Evolutionary conservation across 2,113 vertebrate species (phyloP).

Genomic region (Tachuris rubrigastra): DNA sequence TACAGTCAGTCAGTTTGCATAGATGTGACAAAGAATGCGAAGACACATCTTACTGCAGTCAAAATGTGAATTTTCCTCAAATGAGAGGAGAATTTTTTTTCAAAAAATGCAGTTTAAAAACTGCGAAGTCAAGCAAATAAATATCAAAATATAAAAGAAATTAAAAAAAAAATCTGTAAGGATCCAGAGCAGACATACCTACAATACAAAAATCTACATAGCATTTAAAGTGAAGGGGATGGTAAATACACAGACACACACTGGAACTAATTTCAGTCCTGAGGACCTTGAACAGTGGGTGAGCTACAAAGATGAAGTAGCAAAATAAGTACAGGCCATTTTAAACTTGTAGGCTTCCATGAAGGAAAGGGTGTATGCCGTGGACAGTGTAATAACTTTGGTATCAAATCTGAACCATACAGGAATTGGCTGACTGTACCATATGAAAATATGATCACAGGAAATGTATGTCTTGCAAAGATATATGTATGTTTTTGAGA

Average conservation of each 20-base stretch:
- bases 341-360: neutral
- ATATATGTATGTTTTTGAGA: neutral
- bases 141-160: neutral
- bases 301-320: neutral
- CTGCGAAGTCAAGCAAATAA: neutral
- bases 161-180: neutral
- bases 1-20: neutral
- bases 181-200: neutral
- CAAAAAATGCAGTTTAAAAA: neutral
- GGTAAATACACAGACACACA: neutral
- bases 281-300: neutral
- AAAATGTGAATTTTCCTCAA: neutral
- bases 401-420: neutral
- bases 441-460: slow-evolving; percentile 13
- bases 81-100: neutral
- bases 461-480: neutral
- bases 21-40: neutral
- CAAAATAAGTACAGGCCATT: neutral
- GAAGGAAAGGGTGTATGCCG: neutral
- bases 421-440: slow-evolving; percentile 14
- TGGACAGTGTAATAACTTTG: neutral
- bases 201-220: neutral
- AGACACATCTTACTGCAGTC: neutral
- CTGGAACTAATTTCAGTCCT: neutral
- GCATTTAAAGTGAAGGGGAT: neutral